Evolutionary conservation across 2,113 vertebrate genomes (phyloP).

Genomic region (Tachuris rubrigastra): DNA sequence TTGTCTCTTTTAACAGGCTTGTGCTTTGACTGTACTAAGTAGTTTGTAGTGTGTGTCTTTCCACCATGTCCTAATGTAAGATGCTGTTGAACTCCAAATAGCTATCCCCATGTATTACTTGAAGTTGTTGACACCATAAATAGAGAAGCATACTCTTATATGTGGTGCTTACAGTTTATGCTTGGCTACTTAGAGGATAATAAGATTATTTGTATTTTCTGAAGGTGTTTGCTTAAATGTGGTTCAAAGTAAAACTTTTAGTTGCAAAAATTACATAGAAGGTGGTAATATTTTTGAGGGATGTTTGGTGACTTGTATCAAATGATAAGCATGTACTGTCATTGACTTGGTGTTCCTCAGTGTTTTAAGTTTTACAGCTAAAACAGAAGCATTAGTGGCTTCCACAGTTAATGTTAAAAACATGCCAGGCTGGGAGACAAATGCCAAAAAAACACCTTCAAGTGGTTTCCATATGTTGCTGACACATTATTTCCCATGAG

Average conservation of each 20-base stretch:
- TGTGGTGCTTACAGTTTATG: not conserved
- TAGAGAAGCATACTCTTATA: not conserved
- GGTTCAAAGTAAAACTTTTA: not conserved
- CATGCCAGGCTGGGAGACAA: not conserved
- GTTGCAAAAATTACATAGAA: not conserved
- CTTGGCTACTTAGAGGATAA: not conserved
- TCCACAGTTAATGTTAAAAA: not conserved
- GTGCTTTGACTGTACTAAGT: not conserved
- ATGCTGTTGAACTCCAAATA: not conserved
- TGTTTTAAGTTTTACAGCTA: not conserved
- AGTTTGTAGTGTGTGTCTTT: not conserved
- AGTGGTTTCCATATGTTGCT: slow-evolving; percentile 15
- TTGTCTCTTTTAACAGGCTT: not conserved
- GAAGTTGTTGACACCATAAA: not conserved
- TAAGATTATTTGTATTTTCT: not conserved
- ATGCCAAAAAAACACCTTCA: not conserved
- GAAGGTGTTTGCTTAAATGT: not conserved
- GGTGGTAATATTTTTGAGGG: not conserved
- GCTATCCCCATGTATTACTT: not conserved
- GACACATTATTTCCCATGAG: slow-evolving; percentile 16
- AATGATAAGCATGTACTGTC: not conserved
- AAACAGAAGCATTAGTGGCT: not conserved
- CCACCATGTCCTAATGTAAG: not conserved
- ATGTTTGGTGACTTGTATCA: not conserved
- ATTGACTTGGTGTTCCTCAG: not conserved